Conservation (phyloP, 2,797 vertebrate species). For the Artibeus jamaicensis region DNA sequence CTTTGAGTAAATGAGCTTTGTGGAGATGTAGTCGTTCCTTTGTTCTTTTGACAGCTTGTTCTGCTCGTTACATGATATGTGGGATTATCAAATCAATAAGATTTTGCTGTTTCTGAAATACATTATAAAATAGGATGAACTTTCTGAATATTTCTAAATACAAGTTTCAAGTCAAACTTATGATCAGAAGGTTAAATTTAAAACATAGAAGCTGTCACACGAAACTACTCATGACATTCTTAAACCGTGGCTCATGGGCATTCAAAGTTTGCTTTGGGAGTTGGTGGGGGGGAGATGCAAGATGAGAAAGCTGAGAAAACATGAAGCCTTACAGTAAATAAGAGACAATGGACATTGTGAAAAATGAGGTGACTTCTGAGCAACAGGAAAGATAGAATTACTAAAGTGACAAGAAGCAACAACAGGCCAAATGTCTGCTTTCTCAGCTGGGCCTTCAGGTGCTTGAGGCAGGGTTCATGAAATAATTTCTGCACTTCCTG, state of each 20-base stretch:
- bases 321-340: not conserved
- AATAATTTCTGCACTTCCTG: not conserved
- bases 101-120: constrained; percentile 50
- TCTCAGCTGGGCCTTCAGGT: not conserved
- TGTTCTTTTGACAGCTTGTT: constrained; percentile 59
- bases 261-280: not conserved
- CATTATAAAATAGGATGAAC: constrained; percentile 31
- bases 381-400: not conserved
- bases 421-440: not conserved
- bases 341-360: not conserved
- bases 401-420: not conserved
- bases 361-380: not conserved
- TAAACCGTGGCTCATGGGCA: not conserved
- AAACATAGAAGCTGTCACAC: not conserved
- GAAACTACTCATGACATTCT: not conserved
- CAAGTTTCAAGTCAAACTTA: constrained; percentile 29
- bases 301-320: not conserved
- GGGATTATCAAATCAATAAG: constrained; percentile 59
- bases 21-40: not conserved
- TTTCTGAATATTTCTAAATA: constrained; percentile 45
- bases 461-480: not conserved
- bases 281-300: not conserved
- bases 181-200: constrained; percentile 16
- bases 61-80: constrained; percentile 51
- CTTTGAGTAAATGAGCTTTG: constrained; percentile 61